Conservation (phyloP, 2,113 vertebrate genomes). For the Platysteira castanea region DNA sequence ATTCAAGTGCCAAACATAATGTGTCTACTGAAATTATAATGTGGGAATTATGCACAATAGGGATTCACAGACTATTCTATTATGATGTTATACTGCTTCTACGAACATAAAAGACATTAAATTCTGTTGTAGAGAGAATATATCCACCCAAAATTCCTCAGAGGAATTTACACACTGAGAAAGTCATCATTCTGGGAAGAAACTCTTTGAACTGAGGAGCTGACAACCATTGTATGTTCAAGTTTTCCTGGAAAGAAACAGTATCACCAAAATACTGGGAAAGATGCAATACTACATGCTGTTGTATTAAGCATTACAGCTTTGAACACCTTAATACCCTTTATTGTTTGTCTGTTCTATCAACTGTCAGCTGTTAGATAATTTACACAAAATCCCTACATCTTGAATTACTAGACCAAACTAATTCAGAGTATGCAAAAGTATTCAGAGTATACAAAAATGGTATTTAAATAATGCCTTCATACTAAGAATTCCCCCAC, state of each 20-base stretch:
- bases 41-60: constrained; percentile 30
- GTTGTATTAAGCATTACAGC: too few relatives aligned
- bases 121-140: neutral
- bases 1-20: constrained; percentile 31
- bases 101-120: constrained; percentile 14
- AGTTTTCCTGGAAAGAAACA: neutral
- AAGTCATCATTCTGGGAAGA: neutral
- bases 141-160: neutral
- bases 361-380: too few relatives aligned
- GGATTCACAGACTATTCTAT: constrained; percentile 11
- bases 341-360: too few relatives aligned
- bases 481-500: too few relatives aligned
- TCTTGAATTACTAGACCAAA: too few relatives aligned
- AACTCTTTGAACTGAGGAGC: neutral
- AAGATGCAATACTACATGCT: too few relatives aligned
- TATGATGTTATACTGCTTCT: constrained; percentile 11
- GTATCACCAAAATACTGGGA: neutral
- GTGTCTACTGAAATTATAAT: constrained; percentile 30
- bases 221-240: neutral
- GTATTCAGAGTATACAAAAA: neutral
- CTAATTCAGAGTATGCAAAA: neutral
- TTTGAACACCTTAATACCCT: too few relatives aligned
- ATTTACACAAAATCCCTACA: too few relatives aligned
- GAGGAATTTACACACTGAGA: neutral
- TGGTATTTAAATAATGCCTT: too few relatives aligned